Evolutionary conservation across 2,888 invertebrate species (phyloP).

Genomic region (Macaria liturata): DNA sequence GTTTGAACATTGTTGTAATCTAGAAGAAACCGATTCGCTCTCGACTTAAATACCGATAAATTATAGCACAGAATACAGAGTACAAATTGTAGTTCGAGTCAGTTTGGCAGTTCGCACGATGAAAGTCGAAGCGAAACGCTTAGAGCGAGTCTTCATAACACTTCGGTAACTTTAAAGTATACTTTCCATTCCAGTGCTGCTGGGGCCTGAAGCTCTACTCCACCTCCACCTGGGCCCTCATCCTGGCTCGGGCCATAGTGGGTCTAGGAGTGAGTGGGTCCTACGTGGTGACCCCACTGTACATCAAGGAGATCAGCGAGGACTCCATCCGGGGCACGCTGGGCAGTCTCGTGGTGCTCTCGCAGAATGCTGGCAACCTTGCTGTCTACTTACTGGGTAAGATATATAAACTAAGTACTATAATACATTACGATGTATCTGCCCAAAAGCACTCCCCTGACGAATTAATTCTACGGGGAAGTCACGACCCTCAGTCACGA

Average conservation of each 20-base stretch:
- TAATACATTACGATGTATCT: too few relatives aligned
- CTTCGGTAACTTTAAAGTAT: neutral
- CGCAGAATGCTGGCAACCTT: conserved; percentile 72
- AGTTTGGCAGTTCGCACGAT: too few relatives aligned
- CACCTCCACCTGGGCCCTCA: conserved; percentile 71
- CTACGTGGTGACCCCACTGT: conserved; percentile 73
- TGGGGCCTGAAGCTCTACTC: conserved; percentile 73
- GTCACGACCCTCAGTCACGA: too few relatives aligned
- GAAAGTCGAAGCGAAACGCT: too few relatives aligned
- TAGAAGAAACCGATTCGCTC: too few relatives aligned
- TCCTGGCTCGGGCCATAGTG: conserved; percentile 67
- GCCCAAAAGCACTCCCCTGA: too few relatives aligned
- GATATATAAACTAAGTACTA: neutral
- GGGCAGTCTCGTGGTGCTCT: conserved; percentile 69
- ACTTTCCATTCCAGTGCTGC: conserved; percentile 52
- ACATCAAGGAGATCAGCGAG: conserved; percentile 77
- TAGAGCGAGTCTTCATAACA: too few relatives aligned
- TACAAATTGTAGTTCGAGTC: too few relatives aligned
- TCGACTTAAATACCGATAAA: too few relatives aligned
- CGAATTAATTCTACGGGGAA: too few relatives aligned
- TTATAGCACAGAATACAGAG: too few relatives aligned
- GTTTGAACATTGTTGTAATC: too few relatives aligned
- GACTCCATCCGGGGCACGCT: conserved; percentile 70
- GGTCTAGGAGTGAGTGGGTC: conserved; percentile 71
- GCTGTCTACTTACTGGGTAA: conserved; percentile 61